A percentile compares a stretch with the other conserved stretches of the same genome.
These are phyloP conservation scores for rabbit (Oryctolagus cuniculus) DNA, from an alignment of 2,113 vertebrate species.

Conservation along the genomic window mOryCun1.1 NC_091434.1:7849501-7850000, in stretches of 20 bases:
- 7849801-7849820: background rate
- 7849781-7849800: background rate
- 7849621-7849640: background rate
- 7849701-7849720: background rate
- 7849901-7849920: too few species aligned
- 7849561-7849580: background rate
- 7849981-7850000: background rate
- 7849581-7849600: background rate
- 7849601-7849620: too few species aligned
- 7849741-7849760: background rate
- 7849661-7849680: constrained; percentile 14
- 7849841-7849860: background rate
- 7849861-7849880: background rate
- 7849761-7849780: background rate
- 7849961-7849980: too few species aligned
- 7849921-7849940: background rate
- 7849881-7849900: background rate
- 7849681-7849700: background rate
- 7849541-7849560: background rate
- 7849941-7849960: too few species aligned
- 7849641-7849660: background rate
- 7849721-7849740: background rate
- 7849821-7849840: background rate
- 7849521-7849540: background rate
- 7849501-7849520: background rate